Base-by-base conservation (phyloP, 1,140 invertebrate species). In the Semibalanus balanoides region DNA sequence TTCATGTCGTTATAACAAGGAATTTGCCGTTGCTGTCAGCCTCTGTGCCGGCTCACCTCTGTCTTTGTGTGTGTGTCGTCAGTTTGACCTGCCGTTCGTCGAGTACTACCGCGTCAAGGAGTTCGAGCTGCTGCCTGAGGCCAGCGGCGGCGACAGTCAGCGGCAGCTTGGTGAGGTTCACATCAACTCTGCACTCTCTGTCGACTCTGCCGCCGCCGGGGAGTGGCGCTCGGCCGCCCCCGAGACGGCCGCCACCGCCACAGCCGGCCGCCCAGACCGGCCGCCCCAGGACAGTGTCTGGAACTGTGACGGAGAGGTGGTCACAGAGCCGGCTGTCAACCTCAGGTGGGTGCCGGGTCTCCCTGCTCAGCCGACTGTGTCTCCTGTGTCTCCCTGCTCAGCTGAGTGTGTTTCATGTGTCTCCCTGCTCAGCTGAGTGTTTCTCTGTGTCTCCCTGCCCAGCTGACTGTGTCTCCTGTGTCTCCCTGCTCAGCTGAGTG, bases 241-340 rank as follows among this genome's bases (percentile, higher is more conserved):
- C 40, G 29, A 22, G 73, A 31, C 74, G 5, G 43, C 43, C 22
- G 51, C 74, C 73, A 74, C 76, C 25, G 74, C 73, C 51, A 76
- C 74, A 31, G n/a, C 14, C 28, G 27, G 74, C 75, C 74, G 75
- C 30, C 75, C 76, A 77, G 74, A 76, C 51, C 31, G 28, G 22
- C 31, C 75, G 14, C 76, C 74, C 11, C 35, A 75, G 74, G 75
- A 79, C 76, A 90, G 89, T 79, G 87, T 90, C 30, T 95, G 93
- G 92, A 94, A 94, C 81, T 94, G 92, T 85, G 93, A 95, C 84
- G 93, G 93, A 19, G 93, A 95, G 83, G 84, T 93, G 29, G 84
- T 94, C 73, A 84, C 87, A 43, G 88, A 89, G 79, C 85, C 89
- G 75, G 87, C 88, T 80, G 86, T 93, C 70, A 87, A 88, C 79